phyloP scores from a whole-genome alignment of 2,888 invertebrate genomes.

The Elmis aenea region DNA sequence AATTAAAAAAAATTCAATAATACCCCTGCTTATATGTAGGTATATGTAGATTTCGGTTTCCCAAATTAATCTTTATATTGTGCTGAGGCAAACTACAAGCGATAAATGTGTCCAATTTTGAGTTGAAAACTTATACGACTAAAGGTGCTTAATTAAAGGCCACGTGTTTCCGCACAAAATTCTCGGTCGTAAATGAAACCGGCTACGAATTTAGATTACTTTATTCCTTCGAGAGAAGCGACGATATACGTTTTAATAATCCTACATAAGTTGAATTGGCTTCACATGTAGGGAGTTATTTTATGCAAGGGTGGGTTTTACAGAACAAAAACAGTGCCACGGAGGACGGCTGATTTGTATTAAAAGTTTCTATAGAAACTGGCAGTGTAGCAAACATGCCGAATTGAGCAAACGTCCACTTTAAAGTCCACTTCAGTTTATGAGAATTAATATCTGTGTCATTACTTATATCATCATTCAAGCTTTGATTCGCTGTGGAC shows the following conservation, averaged over 20 bases:
- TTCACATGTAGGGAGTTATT: constrained; percentile 2
- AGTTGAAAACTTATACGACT: background rate
- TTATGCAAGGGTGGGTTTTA: background rate
- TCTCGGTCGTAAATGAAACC: constrained; percentile 8
- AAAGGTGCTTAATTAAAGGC: constrained; percentile 8
- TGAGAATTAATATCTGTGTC: too few relatives aligned
- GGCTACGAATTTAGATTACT: constrained; percentile 30
- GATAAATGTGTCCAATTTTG: too few relatives aligned
- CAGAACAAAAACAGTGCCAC: too few relatives aligned
- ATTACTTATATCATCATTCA: too few relatives aligned
- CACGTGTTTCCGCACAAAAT: constrained; percentile 5
- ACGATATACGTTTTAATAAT: constrained; percentile 31
- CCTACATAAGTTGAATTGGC: constrained; percentile 27
- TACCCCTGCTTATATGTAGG: too few relatives aligned
- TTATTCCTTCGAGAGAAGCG: constrained; percentile 31
- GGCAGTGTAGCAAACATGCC: too few relatives aligned
- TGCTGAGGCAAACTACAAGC: background rate
- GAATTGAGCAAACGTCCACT: too few relatives aligned
- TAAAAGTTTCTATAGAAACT: too few relatives aligned
- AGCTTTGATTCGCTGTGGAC: too few relatives aligned
- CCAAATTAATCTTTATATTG: background rate
- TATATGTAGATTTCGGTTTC: background rate
- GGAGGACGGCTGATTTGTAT: too few relatives aligned
- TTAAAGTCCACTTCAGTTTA: too few relatives aligned
- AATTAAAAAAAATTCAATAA: too few relatives aligned